A percentile compares a stretch with the other conserved stretches of the same genome.
Conservation (phyloP, 2,113 vertebrate genomes). For the Hypomesus transpacificus region DNA sequence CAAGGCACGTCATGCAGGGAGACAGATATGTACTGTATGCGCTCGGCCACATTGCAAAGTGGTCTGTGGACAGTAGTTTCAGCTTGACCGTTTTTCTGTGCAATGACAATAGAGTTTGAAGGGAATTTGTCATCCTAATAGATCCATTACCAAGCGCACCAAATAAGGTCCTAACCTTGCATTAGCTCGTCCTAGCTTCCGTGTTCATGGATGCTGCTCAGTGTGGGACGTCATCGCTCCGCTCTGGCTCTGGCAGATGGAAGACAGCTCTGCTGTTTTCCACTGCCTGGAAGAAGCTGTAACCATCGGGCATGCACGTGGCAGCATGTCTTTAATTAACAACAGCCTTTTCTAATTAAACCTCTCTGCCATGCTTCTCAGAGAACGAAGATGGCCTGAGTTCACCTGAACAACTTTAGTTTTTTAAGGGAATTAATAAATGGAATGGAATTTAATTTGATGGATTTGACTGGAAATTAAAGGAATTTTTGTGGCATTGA, state of each 20-base stretch:
- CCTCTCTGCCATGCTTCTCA: not conserved
- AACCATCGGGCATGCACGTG: slow-evolving; percentile 2
- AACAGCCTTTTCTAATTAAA: slow-evolving; percentile 18
- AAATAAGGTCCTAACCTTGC: not conserved
- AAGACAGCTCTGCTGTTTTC: not conserved
- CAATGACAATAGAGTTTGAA: not conserved
- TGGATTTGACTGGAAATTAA: too few species aligned
- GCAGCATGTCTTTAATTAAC: slow-evolving; percentile 21
- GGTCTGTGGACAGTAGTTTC: too few species aligned
- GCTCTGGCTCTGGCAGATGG: not conserved
- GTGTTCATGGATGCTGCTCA: not conserved
- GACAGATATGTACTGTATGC: not conserved
- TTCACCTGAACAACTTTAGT: too few species aligned
- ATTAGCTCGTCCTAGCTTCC: not conserved
- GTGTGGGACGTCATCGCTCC: not conserved
- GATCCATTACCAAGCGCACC: not conserved
- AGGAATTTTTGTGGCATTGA: too few species aligned
- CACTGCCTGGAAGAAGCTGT: slow-evolving; percentile 8
- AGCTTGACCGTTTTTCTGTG: not conserved
- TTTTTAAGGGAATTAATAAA: too few species aligned
- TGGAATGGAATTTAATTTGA: too few species aligned
- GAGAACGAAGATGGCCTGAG: too few species aligned
- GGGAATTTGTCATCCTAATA: not conserved
- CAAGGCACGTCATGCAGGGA: not conserved
- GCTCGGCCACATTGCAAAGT: too few species aligned